Percentiles rank a stretch among this genome's conserved stretches.
phyloP scores from a whole-genome alignment of 2,888 invertebrate species.

The Euphydryas editha region DNA sequence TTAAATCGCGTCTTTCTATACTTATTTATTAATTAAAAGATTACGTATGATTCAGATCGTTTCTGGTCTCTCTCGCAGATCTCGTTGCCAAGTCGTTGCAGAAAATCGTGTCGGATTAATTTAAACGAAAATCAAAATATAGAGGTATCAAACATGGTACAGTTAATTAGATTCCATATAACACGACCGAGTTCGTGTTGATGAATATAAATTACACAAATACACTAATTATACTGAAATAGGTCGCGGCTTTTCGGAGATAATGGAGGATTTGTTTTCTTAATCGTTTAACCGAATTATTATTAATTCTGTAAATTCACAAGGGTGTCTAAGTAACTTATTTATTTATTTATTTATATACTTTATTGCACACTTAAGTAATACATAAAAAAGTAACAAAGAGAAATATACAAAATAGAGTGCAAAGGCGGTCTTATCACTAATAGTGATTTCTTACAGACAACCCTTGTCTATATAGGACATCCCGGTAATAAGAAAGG shows the following conservation, averaged over 20 bases:
- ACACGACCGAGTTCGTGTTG: conserved; percentile 38
- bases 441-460: too few species aligned
- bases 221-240: conserved; percentile 35
- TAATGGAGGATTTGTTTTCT: conserved; percentile 27
- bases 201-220: conserved; percentile 40
- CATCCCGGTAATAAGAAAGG: too few species aligned
- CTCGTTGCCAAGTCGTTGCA: not conserved
- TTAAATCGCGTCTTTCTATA: too few species aligned
- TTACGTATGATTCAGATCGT: too few species aligned
- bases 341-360: too few species aligned
- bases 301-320: not conserved
- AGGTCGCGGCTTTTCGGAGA: conserved; percentile 23
- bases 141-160: conserved; percentile 32
- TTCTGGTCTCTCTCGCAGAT: too few species aligned
- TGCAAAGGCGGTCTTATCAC: too few species aligned
- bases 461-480: too few species aligned
- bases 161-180: conserved; percentile 38
- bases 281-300: conserved; percentile 8
- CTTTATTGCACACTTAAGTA: too few species aligned
- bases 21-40: too few species aligned
- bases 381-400: too few species aligned
- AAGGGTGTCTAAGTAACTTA: not conserved
- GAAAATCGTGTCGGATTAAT: conserved; percentile 3
- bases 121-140: conserved; percentile 19
- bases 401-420: too few species aligned